Percentiles rank a stretch among this genome's conserved stretches.
Conservation (phyloP, 1,140 invertebrate genomes). For the Trialeurodes vaporariorum region DNA sequence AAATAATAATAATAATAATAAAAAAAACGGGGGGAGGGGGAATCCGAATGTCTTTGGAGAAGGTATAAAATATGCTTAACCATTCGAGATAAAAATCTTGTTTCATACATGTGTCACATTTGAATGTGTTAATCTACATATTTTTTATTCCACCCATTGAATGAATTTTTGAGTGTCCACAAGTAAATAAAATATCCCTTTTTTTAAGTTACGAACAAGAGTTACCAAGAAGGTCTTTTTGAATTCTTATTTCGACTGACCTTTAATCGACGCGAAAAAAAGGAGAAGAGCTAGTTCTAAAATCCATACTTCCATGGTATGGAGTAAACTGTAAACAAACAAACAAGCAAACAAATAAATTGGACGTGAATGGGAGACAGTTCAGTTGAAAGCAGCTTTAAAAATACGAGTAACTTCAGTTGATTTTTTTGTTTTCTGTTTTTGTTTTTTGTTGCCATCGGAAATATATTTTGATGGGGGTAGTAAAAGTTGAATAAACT, state of each 20-base stretch:
- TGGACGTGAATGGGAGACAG: not conserved
- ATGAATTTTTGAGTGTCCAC: not conserved
- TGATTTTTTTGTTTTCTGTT: not conserved
- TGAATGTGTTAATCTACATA: not conserved
- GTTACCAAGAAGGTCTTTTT: too few relatives aligned
- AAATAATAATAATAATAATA: too few relatives aligned
- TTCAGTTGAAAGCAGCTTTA: not conserved
- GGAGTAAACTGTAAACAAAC: not conserved
- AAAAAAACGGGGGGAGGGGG: too few relatives aligned
- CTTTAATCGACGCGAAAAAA: not conserved
- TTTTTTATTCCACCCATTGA: not conserved
- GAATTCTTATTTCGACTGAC: not conserved
- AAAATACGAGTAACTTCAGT: not conserved
- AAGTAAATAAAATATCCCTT: not conserved
- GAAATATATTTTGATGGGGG: too few relatives aligned
- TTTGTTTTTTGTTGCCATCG: too few relatives aligned
- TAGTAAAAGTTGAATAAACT: not conserved
- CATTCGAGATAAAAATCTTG: not conserved
- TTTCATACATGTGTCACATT: not conserved
- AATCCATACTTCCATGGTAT: not conserved
- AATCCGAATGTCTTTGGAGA: too few relatives aligned
- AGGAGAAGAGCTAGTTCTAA: not conserved
- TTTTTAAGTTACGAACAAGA: too few relatives aligned
- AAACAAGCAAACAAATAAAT: not conserved
- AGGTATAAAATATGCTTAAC: too few relatives aligned